Evolutionary conservation across 2,888 invertebrate species (phyloP), one percentile per base, ranked within the genome.

Genomic region (Linyphia triangularis): DNA sequence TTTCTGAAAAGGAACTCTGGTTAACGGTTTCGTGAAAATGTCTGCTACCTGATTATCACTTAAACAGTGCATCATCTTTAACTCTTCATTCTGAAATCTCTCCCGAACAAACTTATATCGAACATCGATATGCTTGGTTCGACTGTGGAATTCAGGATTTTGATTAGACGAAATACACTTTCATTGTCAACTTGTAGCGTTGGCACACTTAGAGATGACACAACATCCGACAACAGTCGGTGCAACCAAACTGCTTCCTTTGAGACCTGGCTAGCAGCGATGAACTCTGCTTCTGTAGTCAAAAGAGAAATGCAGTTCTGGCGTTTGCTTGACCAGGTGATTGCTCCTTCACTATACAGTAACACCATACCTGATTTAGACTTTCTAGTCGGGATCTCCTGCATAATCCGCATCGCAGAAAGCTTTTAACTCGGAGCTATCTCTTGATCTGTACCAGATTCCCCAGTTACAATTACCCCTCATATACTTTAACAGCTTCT

Each of bases 201-300:
- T 5, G 40, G 78, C 16, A 43, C 33, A 6, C n/a, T 13, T 10
- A 30, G 19, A 4, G 26, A 19, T 6, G 7, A 0, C 16, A 19
- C 16, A 65, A 73, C 40, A 19, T 73, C 92, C 1, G 70, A 22
- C 28, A 92, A 63, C 10, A 92, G 51, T 28, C 89, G 89, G 81
- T 79, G 90, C 10, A 92, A 43, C 92, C 92, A 91, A 0, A 91
- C 40, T 1, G 85, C 79, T 88, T 92, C 92, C 81, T 91, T 91
- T 19, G 72, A 7, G 13, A 59, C 61, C 30, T 72, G 37, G n/a
- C 59, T 59, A 7, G 83, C 73, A 33, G 90, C 89, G 9, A 91
- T 63, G 59, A 88, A 90, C 59, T 91, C 90, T 13, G 90, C 89
- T 79, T 91, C 91, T 24, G 90, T 89, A 10, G 90, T 90, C n/a